Evolutionary conservation across 1,140 invertebrate species (phyloP).

Genomic region (Araneus ventricosus): DNA sequence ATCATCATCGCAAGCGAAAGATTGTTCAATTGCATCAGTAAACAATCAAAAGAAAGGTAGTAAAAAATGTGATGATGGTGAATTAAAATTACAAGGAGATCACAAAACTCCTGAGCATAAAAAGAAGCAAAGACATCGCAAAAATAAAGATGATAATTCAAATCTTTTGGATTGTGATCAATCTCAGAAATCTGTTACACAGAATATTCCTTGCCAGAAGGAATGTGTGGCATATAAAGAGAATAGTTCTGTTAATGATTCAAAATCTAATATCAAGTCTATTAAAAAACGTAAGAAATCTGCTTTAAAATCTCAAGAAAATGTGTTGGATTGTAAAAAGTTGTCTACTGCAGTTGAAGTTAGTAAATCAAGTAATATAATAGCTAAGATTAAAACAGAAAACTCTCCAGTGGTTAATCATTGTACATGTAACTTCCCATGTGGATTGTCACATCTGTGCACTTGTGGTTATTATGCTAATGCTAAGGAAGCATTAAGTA

Average conservation of each 20-base stretch:
- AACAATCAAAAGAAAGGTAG: too few relatives aligned
- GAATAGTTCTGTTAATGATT: too few relatives aligned
- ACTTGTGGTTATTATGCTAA: constrained; percentile 15
- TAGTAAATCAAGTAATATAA: background rate
- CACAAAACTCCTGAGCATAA: background rate
- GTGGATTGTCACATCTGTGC: background rate
- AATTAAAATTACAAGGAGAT: too few relatives aligned
- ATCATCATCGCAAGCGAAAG: too few relatives aligned
- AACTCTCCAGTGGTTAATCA: background rate
- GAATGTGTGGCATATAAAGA: too few relatives aligned
- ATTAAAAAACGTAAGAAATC: background rate
- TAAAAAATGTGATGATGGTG: too few relatives aligned
- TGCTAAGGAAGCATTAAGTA: constrained; percentile 6
- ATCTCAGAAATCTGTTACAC: background rate
- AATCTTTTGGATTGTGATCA: background rate
- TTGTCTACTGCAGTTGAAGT: background rate
- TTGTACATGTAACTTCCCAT: constrained; percentile 7
- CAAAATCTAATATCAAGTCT: background rate
- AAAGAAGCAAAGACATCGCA: background rate
- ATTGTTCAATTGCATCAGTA: too few relatives aligned
- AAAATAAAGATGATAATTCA: background rate
- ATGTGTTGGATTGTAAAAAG: background rate
- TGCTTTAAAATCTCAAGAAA: background rate
- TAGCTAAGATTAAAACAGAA: background rate
- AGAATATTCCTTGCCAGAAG: too few relatives aligned